These are phyloP conservation scores for Clitarchus hookeri DNA, from an alignment of 2,888 invertebrate species.

Conservation along the genomic window DNA sequence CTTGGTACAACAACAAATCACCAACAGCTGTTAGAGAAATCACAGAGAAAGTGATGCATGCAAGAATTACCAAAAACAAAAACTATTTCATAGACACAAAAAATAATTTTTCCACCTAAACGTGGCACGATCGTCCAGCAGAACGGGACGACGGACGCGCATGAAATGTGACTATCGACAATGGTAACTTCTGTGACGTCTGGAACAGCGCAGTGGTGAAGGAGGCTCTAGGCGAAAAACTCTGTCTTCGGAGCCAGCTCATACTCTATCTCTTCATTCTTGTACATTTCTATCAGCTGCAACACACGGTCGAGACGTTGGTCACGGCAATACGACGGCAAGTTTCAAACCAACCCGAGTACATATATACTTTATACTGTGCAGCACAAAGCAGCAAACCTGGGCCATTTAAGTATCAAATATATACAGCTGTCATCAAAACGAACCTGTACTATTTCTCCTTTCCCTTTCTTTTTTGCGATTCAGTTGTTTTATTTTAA, in stretches of 20 bases:
- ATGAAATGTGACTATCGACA: neutral
- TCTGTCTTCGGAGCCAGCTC: conserved; percentile 86
- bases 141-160: neutral
- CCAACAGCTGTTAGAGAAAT: neutral
- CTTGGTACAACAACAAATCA: neutral
- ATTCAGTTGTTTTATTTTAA: too few relatives aligned
- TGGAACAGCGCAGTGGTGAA: neutral
- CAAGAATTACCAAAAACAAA: too few relatives aligned
- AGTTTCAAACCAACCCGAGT: too few relatives aligned
- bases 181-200: conserved; percentile 4
- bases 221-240: conserved; percentile 79
- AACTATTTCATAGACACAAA: too few relatives aligned
- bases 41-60: neutral
- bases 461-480: too few relatives aligned
- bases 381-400: too few relatives aligned
- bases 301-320: conserved; percentile 46
- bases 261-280: conserved; percentile 90
- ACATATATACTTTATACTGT: too few relatives aligned
- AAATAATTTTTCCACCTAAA: too few relatives aligned
- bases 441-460: too few relatives aligned
- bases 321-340: neutral
- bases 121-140: neutral
- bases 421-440: too few relatives aligned
- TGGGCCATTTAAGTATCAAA: too few relatives aligned
- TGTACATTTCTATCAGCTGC: conserved; percentile 90